Percentiles rank a stretch among this genome's conserved stretches.
phyloP scores from a whole-genome alignment of 2,797 vertebrate species.

The Chloroceryle inda region DNA sequence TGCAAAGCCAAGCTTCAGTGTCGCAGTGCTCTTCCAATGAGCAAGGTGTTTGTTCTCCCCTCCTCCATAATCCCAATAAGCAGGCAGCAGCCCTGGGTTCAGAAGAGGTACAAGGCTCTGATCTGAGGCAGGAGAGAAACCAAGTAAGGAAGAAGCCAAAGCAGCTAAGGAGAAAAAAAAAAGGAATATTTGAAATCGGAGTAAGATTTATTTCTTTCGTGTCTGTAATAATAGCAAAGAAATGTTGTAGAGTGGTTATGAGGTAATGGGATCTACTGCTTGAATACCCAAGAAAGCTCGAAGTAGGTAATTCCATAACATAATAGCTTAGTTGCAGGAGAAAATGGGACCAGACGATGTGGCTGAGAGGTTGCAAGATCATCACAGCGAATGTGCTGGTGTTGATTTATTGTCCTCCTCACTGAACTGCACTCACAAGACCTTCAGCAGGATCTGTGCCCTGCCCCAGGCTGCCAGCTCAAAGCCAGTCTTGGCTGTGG shows the following conservation, averaged over 20 bases:
- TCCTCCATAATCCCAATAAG: not conserved
- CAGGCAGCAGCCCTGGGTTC: not conserved
- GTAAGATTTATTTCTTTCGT: not conserved
- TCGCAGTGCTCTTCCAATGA: not conserved
- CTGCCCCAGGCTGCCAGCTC: not conserved
- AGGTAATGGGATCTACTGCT: not conserved
- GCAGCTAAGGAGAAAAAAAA: not conserved
- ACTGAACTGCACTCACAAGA: not conserved
- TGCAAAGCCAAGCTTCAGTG: rapidly evolving
- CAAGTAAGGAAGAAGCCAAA: not conserved
- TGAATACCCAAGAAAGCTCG: not conserved
- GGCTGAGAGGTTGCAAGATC: not conserved
- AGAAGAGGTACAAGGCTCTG: not conserved
- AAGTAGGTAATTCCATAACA: not conserved
- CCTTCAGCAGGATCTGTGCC: not conserved
- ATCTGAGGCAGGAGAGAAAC: not conserved
- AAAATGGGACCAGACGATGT: not conserved
- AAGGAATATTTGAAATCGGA: not conserved
- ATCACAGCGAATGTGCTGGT: rapidly evolving
- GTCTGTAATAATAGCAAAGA: not conserved
- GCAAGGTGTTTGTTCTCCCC: not conserved
- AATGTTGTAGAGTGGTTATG: not conserved
- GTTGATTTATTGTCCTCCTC: not conserved
- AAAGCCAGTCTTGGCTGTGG: not conserved
- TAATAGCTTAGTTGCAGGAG: not conserved